Evolutionary conservation across 2,888 invertebrate genomes (phyloP).

Genomic region (Caenorhabditis afra): DNA sequence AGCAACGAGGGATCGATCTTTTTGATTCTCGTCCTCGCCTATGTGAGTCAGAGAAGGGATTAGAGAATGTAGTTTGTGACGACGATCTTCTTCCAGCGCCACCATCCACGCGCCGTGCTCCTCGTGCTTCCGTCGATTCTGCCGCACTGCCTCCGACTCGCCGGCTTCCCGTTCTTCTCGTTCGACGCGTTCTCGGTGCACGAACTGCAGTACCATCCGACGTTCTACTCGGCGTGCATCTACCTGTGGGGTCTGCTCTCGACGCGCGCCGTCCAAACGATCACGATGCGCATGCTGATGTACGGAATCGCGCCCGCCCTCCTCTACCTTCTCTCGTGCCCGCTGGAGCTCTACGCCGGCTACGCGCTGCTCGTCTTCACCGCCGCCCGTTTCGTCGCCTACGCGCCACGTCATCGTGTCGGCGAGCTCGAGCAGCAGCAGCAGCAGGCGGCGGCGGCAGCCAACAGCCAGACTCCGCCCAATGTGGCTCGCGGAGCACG

Average conservation of each 20-base stretch:
- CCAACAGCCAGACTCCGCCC: too few relatives aligned
- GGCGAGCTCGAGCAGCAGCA: too few relatives aligned
- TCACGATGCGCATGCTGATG: slow-evolving; percentile 30
- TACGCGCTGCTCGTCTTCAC: slow-evolving; percentile 23
- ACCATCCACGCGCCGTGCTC: slow-evolving; percentile 25
- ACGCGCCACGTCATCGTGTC: not conserved
- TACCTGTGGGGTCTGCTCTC: slow-evolving; percentile 32
- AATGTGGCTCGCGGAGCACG: too few relatives aligned
- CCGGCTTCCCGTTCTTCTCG: slow-evolving; percentile 21
- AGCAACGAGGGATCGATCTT: slow-evolving; percentile 42
- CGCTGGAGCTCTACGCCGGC: slow-evolving; percentile 35
- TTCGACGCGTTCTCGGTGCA: slow-evolving; percentile 16
- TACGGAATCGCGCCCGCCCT: slow-evolving; percentile 35
- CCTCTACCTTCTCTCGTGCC: slow-evolving; percentile 15
- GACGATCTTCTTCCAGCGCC: slow-evolving; percentile 48
- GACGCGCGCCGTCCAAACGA: not conserved
- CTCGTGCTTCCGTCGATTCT: slow-evolving; percentile 16
- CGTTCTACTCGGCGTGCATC: slow-evolving; percentile 29
- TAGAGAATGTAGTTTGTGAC: too few relatives aligned
- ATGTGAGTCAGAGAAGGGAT: too few relatives aligned
- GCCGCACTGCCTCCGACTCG: slow-evolving; percentile 24
- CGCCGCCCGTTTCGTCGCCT: slow-evolving; percentile 22
- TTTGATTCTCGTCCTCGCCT: slow-evolving; percentile 15
- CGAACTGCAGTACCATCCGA: slow-evolving; percentile 35
- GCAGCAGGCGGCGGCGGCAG: too few relatives aligned